Percentiles rank a stretch among this genome's conserved stretches.
These are phyloP conservation scores for Deroplatys truncata DNA, from an alignment of 2,888 invertebrate species.

Conservation along the genomic window DNA sequence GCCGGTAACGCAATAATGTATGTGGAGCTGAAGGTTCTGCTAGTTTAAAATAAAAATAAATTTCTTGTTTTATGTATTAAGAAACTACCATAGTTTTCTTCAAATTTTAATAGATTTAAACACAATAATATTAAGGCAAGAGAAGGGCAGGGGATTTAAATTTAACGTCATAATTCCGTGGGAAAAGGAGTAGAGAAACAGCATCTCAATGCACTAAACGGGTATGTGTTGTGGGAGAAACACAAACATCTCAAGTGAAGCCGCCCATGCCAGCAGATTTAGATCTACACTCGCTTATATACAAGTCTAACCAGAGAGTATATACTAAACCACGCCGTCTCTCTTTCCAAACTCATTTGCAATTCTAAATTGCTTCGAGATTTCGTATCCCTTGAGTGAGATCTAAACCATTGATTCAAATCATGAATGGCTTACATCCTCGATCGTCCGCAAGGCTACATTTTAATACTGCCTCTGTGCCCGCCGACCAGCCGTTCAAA, in stretches of 20 bases:
- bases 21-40: too few relatives aligned
- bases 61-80: too few relatives aligned
- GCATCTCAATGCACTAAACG: neutral
- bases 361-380: slow-evolving; percentile 11
- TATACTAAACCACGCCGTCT: neutral
- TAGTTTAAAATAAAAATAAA: too few relatives aligned
- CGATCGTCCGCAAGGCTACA: neutral
- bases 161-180: neutral
- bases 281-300: slow-evolving; percentile 8
- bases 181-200: neutral
- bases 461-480: neutral
- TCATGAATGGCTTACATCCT: neutral
- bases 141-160: neutral
- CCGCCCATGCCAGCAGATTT: neutral
- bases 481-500: neutral
- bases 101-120: too few relatives aligned
- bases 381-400: slow-evolving; percentile 10
- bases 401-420: neutral
- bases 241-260: neutral
- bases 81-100: too few relatives aligned
- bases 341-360: slow-evolving; percentile 17
- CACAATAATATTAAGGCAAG: too few relatives aligned
- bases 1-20: too few relatives aligned
- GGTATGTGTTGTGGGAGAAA: neutral
- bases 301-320: slow-evolving; percentile 3